phyloP scores from a whole-genome alignment of 1,140 invertebrate genomes.

The Heliconius congener region DNA sequence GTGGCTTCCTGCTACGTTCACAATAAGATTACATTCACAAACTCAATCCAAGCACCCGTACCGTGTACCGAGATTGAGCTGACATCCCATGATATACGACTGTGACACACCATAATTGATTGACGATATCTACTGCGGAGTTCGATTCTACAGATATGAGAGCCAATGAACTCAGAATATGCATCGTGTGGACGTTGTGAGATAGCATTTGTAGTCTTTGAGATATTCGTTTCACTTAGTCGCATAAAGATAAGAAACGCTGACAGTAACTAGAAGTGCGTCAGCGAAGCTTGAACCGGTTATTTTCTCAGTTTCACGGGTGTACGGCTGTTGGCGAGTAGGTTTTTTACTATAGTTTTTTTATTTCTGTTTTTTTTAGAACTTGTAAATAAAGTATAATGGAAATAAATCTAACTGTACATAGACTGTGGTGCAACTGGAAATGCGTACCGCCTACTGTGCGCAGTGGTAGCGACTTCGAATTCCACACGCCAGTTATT shows the following conservation, averaged over 20 bases:
- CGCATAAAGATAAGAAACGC: constrained; percentile 30
- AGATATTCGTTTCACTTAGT: constrained; percentile 36
- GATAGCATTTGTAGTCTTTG: constrained; percentile 33
- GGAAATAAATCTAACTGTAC: neutral
- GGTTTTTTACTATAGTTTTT: neutral
- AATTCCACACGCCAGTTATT: neutral
- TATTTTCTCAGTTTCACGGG: constrained; percentile 34
- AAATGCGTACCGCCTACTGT: neutral
- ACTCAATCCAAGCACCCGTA: constrained; percentile 43
- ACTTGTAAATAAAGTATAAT: constrained; percentile 1
- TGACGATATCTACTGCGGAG: constrained; percentile 49
- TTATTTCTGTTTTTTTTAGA: neutral
- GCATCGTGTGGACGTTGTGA: constrained; percentile 32
- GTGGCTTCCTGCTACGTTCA: constrained; percentile 31
- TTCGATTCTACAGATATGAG: constrained; percentile 45
- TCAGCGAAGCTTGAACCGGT: constrained; percentile 30
- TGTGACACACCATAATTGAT: constrained; percentile 58
- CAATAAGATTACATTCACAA: constrained; percentile 40
- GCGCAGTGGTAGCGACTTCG: neutral
- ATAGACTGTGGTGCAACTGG: neutral
- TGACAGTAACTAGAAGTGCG: constrained; percentile 34
- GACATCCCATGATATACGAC: constrained; percentile 52
- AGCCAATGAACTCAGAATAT: constrained; percentile 42
- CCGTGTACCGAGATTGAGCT: constrained; percentile 33
- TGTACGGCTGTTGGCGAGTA: neutral